These are phyloP conservation scores for Halcyon malimbica DNA, from an alignment of 2,113 vertebrate species.

Conservation along the genomic window DNA sequence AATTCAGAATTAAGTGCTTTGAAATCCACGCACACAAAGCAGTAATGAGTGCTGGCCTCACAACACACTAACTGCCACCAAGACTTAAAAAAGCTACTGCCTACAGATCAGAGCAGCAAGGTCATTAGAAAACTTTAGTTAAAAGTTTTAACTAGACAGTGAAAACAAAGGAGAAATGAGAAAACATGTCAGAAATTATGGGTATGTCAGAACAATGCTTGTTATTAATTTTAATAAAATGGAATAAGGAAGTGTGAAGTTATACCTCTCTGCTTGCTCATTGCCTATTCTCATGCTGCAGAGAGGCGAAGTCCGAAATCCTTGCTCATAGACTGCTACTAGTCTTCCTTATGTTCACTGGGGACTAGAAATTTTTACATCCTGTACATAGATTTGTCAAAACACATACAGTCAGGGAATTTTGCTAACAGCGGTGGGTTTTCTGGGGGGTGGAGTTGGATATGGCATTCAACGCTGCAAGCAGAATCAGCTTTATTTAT, in stretches of 20 bases:
- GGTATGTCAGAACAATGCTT: neutral
- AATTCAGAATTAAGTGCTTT: neutral
- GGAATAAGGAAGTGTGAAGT: neutral
- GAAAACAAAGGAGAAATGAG: neutral
- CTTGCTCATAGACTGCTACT: neutral
- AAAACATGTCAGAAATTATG: neutral
- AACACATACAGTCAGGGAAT: neutral
- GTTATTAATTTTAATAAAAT: neutral
- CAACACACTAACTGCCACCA: neutral
- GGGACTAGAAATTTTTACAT: neutral
- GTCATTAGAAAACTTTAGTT: neutral
- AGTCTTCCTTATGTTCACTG: neutral
- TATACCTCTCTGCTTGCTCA: neutral
- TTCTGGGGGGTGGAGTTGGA: neutral
- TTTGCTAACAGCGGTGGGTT: rapidly evolving
- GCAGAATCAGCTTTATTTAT: neutral
- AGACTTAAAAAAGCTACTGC: neutral
- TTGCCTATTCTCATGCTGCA: neutral
- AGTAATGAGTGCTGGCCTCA: neutral
- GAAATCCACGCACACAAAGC: neutral
- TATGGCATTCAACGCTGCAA: neutral
- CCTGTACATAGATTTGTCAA: neutral
- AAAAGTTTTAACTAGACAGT: no score
- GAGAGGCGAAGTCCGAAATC: neutral
- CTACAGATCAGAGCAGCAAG: neutral